Conservation (phyloP, 2,113 vertebrate species). For the Rhinichthys klamathensis region DNA sequence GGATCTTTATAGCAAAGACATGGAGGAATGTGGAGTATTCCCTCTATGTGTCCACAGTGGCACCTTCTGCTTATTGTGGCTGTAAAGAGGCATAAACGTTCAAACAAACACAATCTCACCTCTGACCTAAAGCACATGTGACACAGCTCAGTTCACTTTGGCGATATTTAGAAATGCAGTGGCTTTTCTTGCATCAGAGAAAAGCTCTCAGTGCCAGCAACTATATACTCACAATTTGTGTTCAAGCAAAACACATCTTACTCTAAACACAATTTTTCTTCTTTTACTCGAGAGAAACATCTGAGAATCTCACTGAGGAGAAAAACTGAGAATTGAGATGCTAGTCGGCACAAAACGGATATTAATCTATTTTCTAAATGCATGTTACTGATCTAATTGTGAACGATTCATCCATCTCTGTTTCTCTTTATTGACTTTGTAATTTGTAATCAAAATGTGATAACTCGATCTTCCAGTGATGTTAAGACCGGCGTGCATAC, state of each 20-base stretch:
- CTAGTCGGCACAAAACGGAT: not conserved
- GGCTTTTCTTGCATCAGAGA: not conserved
- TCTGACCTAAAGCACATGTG: slow-evolving; percentile 26
- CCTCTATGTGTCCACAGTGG: slow-evolving; percentile 37
- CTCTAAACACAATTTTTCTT: not conserved
- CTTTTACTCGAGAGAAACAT: not conserved
- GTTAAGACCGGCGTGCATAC: too few relatives aligned
- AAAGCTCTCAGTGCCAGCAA: not conserved
- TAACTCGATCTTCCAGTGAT: too few relatives aligned
- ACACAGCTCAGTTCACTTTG: slow-evolving; percentile 16
- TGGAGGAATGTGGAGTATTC: slow-evolving; percentile 57
- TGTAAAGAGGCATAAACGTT: slow-evolving; percentile 16
- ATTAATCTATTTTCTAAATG: not conserved
- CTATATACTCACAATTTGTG: not conserved
- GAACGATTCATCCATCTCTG: not conserved
- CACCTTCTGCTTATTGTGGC: slow-evolving; percentile 31
- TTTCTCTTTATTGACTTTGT: too few relatives aligned
- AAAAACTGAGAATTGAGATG: not conserved
- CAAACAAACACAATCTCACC: slow-evolving; percentile 29
- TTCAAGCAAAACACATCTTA: not conserved
- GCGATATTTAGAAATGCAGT: not conserved
- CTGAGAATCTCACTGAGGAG: not conserved
- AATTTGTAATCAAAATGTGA: too few relatives aligned
- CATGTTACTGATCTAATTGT: not conserved
- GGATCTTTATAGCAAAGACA: slow-evolving; percentile 38